These are phyloP conservation scores for Spea hammondii DNA, from an alignment of 2,797 vertebrate species.

Conservation along the genomic window DNA sequence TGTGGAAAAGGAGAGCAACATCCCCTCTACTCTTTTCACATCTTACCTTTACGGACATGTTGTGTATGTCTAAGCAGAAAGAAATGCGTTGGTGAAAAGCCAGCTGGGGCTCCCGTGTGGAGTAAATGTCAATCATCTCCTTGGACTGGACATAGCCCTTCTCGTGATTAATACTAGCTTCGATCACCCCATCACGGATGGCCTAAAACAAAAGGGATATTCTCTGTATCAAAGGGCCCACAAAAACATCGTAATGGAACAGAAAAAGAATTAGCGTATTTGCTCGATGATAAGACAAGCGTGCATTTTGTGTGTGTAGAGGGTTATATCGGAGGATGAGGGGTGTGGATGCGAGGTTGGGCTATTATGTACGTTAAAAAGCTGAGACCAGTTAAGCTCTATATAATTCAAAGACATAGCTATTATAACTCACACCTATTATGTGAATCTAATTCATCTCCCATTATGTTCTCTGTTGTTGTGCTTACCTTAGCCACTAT, in stretches of 20 bases:
- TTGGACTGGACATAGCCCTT: conserved; percentile 97
- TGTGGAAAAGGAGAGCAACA: too few relatives aligned
- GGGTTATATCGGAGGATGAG: too few relatives aligned
- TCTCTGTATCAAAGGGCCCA: too few relatives aligned
- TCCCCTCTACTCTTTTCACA: not conserved
- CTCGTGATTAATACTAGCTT: conserved; percentile 97
- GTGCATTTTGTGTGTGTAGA: not conserved
- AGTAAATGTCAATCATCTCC: conserved; percentile 95
- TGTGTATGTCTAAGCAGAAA: conserved; percentile 97
- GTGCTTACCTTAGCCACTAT: conserved; percentile 90
- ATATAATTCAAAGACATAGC: too few relatives aligned
- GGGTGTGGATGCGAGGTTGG: too few relatives aligned
- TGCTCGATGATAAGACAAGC: too few relatives aligned
- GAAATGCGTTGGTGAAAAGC: conserved; percentile 97
- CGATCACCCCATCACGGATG: conserved; percentile 93
- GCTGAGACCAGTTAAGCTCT: too few relatives aligned
- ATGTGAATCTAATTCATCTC: not conserved
- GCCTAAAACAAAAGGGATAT: conserved; percentile 68
- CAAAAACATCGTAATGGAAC: too few relatives aligned
- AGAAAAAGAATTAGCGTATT: too few relatives aligned
- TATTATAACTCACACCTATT: not conserved
- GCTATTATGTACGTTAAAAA: too few relatives aligned
- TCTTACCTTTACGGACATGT: conserved; percentile 95
- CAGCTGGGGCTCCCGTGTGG: conserved; percentile 92
- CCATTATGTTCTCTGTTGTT: not conserved